A percentile compares a stretch with the other conserved stretches of the same genome.
Evolutionary conservation across 1,140 invertebrate genomes (phyloP).

Genomic region (Aphaenogaster floridana): DNA sequence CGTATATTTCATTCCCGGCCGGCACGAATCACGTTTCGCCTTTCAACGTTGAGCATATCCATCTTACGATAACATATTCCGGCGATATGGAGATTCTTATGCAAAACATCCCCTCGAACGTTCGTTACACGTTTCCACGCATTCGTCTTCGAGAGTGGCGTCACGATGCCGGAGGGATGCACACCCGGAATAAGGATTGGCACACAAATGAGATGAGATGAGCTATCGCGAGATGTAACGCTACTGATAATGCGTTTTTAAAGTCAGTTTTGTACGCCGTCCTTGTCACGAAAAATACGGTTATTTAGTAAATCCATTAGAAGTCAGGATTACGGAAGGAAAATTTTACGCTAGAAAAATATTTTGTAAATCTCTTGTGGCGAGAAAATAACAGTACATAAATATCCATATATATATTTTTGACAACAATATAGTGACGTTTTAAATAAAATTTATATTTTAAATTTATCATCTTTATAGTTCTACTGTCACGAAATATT

Average conservation of each 20-base stretch:
- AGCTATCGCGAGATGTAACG: not conserved
- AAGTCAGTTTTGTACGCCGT: not conserved
- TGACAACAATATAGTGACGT: not conserved
- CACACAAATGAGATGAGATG: constrained; percentile 49
- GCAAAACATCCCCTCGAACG: constrained; percentile 71
- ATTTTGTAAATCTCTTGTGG: not conserved
- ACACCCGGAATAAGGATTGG: not conserved
- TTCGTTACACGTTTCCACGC: constrained; percentile 67
- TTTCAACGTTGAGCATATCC: constrained; percentile 58
- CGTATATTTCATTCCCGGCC: constrained; percentile 36
- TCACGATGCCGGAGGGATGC: constrained; percentile 8
- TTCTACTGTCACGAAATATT: not conserved
- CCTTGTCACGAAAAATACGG: not conserved
- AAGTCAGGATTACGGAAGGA: not conserved
- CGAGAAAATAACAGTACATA: not conserved
- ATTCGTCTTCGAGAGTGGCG: constrained; percentile 59
- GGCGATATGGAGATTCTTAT: constrained; percentile 70
- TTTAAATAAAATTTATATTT: constrained; percentile 37
- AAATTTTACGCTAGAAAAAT: not conserved
- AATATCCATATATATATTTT: not conserved
- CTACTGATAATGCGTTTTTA: not conserved
- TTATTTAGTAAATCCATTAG: constrained; percentile 6
- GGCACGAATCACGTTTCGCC: constrained; percentile 52
- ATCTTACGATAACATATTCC: constrained; percentile 62
- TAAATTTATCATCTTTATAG: not conserved